Base-by-base conservation (phyloP, 1,140 invertebrate species). In the Alviniconcha marisindica region DNA sequence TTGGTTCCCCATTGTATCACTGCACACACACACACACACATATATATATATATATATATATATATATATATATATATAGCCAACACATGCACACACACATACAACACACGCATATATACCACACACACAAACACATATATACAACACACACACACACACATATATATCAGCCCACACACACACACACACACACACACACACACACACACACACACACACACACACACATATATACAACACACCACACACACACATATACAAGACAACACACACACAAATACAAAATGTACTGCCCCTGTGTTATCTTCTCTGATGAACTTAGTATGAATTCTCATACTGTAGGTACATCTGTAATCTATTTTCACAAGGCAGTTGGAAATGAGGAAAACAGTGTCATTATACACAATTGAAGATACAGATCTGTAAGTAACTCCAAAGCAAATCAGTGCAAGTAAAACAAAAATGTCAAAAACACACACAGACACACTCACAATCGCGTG, bases 1-100 rank as follows among this genome's bases (percentile, higher is more conserved):
- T 94, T 97, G 96, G 94, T 99, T 99, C 89, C 97, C 98, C 97
- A 99, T 99, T 73, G 97, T 97, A 96, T 99, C 99, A 96, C 98
- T 98, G 93, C 77, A 95, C 95, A 85, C 85, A 54, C 80, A 85
- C 77, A 87, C 87, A 86, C 31, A 86, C 44, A 31, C 44, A 28
- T 54, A 77, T 56, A 7, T 36, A 28, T n/a, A n/a, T 1, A 38
- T 18, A 44, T 69, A 38, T n/a, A 82, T 38, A 82, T n/a, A n/a
- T n/a, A n/a, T n/a, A n/a, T n/a, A n/a, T n/a, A n/a, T n/a, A n/a
- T n/a, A n/a, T n/a, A n/a, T n/a, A n/a, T n/a, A n/a, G n/a, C n/a
- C n/a, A n/a, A n/a, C n/a, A n/a, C n/a, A n/a, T 82, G n/a, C 66
- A 40, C 24, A 48, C 24, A 48, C 40, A 21, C 71, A 5, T 73